Conservation (phyloP, 2,797 vertebrate species). For the Corythornis leucogaster region DNA sequence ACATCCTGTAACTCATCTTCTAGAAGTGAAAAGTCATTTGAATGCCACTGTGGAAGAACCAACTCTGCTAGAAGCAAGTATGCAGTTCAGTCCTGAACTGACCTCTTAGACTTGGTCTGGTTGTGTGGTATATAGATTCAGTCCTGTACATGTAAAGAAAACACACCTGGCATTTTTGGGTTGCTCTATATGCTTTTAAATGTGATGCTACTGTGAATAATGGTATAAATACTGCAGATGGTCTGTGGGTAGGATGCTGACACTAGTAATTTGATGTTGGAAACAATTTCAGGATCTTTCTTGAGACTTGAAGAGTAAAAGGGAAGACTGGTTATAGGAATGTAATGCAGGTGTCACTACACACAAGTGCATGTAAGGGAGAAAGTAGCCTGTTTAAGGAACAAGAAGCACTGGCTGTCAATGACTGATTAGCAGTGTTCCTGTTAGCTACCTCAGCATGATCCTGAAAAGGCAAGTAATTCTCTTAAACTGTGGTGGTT, state of each 20-base stretch:
- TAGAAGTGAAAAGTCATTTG: not conserved
- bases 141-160: not conserved
- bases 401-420: not conserved
- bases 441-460: not conserved
- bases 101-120: not conserved
- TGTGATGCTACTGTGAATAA: not conserved
- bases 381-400: not conserved
- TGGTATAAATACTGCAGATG: not conserved
- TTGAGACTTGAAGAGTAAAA: not conserved
- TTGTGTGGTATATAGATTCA: not conserved
- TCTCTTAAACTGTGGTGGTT: not conserved
- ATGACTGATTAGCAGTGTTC: not conserved
- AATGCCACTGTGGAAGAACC: not conserved
- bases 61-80: not conserved
- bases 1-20: not conserved
- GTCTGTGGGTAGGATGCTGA: not conserved
- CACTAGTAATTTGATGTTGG: rapidly evolving
- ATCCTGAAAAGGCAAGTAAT: not conserved
- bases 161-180: rapidly evolving
- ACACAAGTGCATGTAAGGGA: rapidly evolving
- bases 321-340: not conserved
- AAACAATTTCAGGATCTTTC: not conserved
- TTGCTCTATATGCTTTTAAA: not conserved
- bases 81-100: not conserved
- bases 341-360: not conserved